phyloP scores from a whole-genome alignment of 2,888 invertebrate species.

The Stegophylla sp. region DNA sequence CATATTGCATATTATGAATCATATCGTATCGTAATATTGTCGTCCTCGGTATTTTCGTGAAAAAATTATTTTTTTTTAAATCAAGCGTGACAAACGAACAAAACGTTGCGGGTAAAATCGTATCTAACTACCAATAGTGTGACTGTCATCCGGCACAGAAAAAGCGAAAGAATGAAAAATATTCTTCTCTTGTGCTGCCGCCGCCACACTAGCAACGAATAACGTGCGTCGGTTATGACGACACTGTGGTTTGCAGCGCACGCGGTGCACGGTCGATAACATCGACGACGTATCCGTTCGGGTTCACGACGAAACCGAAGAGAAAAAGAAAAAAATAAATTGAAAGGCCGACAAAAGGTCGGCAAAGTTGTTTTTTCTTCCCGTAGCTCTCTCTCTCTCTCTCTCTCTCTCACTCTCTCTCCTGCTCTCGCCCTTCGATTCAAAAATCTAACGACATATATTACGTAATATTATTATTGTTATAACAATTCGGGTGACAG shows the following conservation, averaged over 20 bases:
- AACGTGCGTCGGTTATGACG: neutral
- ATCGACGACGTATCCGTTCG: slow-evolving; percentile 43
- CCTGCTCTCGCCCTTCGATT: slow-evolving; percentile 16
- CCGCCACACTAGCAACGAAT: neutral
- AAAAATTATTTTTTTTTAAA: no score
- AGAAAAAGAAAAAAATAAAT: slow-evolving; percentile 42
- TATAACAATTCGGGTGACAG: slow-evolving; percentile 57
- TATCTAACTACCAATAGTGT: neutral
- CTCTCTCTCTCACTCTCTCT: no score
- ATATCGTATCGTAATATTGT: no score
- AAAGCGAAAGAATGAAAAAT: neutral
- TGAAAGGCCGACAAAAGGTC: slow-evolving; percentile 53
- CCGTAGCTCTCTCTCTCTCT: no score
- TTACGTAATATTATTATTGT: slow-evolving; percentile 56
- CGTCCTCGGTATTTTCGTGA: no score
- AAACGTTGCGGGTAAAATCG: neutral
- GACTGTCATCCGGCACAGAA: neutral
- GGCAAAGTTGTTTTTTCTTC: slow-evolving; percentile 31
- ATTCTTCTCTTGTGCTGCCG: neutral
- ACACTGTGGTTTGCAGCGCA: neutral
- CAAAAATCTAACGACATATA: slow-evolving; percentile 42
- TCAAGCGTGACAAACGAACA: no score
- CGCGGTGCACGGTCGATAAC: slow-evolving; percentile 35
- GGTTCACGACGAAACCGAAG: slow-evolving; percentile 43
- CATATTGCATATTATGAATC: no score